Base-by-base conservation (phyloP, 2,888 invertebrate species). In the Cactoblastis cactorum region DNA sequence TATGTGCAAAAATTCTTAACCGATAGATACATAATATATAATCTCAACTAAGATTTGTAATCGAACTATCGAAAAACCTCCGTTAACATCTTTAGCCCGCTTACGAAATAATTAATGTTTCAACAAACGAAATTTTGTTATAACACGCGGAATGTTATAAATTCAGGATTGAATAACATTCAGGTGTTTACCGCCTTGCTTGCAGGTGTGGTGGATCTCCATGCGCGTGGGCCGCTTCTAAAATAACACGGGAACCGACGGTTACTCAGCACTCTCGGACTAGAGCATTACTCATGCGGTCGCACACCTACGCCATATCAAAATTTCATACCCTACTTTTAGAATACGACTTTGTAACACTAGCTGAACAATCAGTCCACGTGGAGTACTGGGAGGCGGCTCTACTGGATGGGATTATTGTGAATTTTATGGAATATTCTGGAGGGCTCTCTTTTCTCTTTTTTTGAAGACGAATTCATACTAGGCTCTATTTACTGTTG, bases 261-360 rank as follows among this genome's bases (percentile, higher is more conserved):
- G 77, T 86, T 86, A 83, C 80, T 87, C 87, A 80, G 76, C 76
- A 72, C 71, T 69, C 75, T 63, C 58, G 51, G 66, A 59, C 61
- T 59, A 57, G 63, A 53, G 76, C 66, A 82, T 85, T 86, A 87
- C 83, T 84, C 83, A 87, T 71, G 65, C 80, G 72, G 70, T n/a
- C 62, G 73, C 79, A 66, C 77, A 61, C 87, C 87, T 77, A 88
- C 89, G 83, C 83, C 74, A 81, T 84, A 90, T 84, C 75, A 82
- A 82, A 80, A 80, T 84, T 85, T 82, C 81, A 77, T 75, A 78
- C 73, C 73, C 74, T 75, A 76, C 74, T 77, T 84, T 79, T 81
- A 81, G 77, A 77, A 56, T 63, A 63, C 57, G 62, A 59, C 62
- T 50, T 57, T 68, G 66, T 66, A 71, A 71, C 60, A 62, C 60